A percentile compares a stretch with the other conserved stretches of the same genome.
Evolutionary conservation across 2,113 vertebrate genomes (phyloP).

Genomic region (Heloderma charlesbogerti): DNA sequence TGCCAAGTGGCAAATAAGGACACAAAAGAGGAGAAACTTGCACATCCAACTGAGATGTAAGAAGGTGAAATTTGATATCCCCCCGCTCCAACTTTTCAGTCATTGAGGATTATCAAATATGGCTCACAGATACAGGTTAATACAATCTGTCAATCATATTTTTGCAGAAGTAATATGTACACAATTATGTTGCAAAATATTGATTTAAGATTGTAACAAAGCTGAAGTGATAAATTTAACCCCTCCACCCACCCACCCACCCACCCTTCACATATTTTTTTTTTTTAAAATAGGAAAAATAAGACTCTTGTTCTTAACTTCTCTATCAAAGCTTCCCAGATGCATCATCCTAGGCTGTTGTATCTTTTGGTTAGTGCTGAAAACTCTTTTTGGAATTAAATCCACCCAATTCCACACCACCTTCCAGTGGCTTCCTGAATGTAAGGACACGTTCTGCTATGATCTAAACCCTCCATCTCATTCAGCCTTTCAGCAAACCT

Average conservation of each 20-base stretch:
- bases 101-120: background rate
- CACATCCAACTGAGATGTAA: background rate
- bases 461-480: background rate
- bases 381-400: background rate
- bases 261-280: background rate
- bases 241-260: background rate
- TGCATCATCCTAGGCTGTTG: background rate
- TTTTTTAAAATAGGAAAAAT: background rate
- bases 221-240: background rate
- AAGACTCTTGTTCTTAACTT: background rate
- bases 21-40: background rate
- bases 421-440: background rate
- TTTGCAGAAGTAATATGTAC: background rate
- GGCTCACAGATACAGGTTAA: background rate
- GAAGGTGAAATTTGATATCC: background rate
- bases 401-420: background rate
- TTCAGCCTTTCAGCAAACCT: background rate
- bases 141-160: background rate
- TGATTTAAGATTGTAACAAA: background rate
- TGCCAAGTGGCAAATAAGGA: background rate
- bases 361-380: background rate
- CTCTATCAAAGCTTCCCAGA: too few relatives aligned
- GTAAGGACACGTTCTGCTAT: background rate
- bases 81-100: background rate
- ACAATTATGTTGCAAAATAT: conserved; percentile 16